Conservation (phyloP, 2,113 vertebrate species). For the Pelodiscus sinensis region DNA sequence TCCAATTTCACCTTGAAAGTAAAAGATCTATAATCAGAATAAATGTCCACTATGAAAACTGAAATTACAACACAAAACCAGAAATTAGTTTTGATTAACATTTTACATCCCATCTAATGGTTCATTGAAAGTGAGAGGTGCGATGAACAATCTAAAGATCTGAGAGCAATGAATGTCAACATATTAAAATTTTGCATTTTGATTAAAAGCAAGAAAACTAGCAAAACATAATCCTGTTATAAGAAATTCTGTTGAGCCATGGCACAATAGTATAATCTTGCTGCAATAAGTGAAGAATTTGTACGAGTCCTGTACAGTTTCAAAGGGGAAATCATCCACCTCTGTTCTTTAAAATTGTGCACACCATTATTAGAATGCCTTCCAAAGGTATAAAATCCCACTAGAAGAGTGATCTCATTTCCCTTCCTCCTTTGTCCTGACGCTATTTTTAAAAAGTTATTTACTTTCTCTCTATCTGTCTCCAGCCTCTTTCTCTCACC, state of each 20-base stretch:
- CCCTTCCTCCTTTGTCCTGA: neutral
- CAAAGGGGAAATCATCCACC: neutral
- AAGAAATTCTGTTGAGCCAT: neutral
- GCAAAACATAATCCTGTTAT: neutral
- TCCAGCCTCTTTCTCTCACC: neutral
- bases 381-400: neutral
- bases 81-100: neutral
- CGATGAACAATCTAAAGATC: neutral
- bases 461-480: neutral
- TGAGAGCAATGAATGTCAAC: neutral
- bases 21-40: neutral
- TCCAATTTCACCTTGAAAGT: neutral
- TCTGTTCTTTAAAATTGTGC: neutral
- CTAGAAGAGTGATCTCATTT: neutral
- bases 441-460: neutral
- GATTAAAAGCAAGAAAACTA: neutral
- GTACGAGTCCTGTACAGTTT: neutral
- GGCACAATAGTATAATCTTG: neutral
- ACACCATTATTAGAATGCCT: neutral
- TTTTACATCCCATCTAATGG: neutral
- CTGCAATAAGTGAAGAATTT: neutral
- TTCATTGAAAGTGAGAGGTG: neutral
- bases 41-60: neutral
- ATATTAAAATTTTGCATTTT: neutral
- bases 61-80: neutral